These are phyloP conservation scores for Capra hircus DNA, from an alignment of 2,113 vertebrate genomes.

Conservation along the genomic window DNA sequence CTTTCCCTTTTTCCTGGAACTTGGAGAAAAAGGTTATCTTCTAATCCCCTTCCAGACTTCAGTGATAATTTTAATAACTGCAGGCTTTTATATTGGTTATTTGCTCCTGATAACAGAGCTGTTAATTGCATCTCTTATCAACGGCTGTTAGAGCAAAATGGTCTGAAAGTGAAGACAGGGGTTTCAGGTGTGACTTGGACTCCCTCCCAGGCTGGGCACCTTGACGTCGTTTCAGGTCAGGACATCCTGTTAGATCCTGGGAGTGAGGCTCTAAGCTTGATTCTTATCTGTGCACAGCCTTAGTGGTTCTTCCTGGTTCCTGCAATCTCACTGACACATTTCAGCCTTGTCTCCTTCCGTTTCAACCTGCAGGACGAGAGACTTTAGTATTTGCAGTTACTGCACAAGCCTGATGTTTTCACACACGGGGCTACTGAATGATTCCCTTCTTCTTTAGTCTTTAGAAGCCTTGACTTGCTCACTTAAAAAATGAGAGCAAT, in stretches of 20 bases:
- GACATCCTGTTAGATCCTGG: neutral
- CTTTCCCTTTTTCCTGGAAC: neutral
- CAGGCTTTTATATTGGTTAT: constrained; percentile 29
- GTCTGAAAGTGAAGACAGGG: constrained; percentile 11
- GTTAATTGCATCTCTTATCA: constrained; percentile 59
- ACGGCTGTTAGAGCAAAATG: neutral
- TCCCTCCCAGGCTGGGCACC: neutral
- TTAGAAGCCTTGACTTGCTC: neutral
- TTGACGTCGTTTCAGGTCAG: constrained; percentile 29
- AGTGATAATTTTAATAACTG: constrained; percentile 37
- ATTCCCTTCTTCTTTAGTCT: neutral
- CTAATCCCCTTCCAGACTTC: neutral
- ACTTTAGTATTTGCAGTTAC: neutral
- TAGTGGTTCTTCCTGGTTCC: neutral
- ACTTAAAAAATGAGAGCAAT: neutral
- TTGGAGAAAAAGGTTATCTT: neutral
- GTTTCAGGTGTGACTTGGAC: neutral
- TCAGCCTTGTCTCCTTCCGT: neutral
- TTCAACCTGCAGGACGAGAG: neutral
- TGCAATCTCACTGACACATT: neutral
- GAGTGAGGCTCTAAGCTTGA: neutral
- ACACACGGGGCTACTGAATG: neutral
- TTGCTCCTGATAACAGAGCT: neutral
- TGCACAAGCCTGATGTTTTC: neutral
- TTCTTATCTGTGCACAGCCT: neutral